phyloP scores from a whole-genome alignment of 2,888 invertebrate species.

The Petrolisthes cinctipes region DNA sequence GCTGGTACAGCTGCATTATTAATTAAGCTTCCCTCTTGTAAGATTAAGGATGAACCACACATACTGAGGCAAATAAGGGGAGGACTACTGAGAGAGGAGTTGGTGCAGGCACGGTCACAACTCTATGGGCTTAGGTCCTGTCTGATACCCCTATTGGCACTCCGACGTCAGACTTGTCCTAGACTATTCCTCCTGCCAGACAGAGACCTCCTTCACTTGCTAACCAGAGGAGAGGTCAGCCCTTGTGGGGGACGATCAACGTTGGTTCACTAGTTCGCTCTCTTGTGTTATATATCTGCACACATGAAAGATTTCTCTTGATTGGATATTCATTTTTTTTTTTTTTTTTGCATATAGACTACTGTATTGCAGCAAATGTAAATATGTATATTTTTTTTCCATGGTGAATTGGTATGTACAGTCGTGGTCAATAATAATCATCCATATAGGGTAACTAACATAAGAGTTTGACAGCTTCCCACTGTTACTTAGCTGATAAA shows the following conservation, averaged over 20 bases:
- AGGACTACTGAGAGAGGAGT: conserved; percentile 58
- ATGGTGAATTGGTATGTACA: too few relatives aligned
- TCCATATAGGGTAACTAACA: too few relatives aligned
- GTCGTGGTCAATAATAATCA: too few relatives aligned
- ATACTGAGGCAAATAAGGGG: conserved; percentile 47
- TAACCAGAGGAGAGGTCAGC: conserved; percentile 57
- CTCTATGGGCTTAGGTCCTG: conserved; percentile 47
- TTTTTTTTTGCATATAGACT: too few relatives aligned
- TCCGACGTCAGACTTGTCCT: conserved; percentile 60
- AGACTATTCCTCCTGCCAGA: conserved; percentile 59
- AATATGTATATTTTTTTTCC: too few relatives aligned
- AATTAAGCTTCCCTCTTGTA: not conserved
- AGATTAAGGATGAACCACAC: conserved; percentile 38
- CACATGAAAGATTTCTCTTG: not conserved
- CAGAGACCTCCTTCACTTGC: conserved; percentile 48
- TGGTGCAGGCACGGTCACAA: conserved; percentile 37
- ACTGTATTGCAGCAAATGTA: too few relatives aligned
- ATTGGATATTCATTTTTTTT: not conserved
- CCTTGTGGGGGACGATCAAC: not conserved
- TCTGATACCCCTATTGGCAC: conserved; percentile 53
- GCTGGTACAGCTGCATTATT: too few relatives aligned
- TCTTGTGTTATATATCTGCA: not conserved
- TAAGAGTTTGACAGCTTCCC: too few relatives aligned
- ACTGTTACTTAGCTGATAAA: too few relatives aligned
- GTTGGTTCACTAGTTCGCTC: too few relatives aligned